Percentiles rank a stretch among this genome's conserved stretches.
These are phyloP conservation scores for Lophotis ruficrista DNA, from an alignment of 2,113 vertebrate species.

Conservation along the genomic window DNA sequence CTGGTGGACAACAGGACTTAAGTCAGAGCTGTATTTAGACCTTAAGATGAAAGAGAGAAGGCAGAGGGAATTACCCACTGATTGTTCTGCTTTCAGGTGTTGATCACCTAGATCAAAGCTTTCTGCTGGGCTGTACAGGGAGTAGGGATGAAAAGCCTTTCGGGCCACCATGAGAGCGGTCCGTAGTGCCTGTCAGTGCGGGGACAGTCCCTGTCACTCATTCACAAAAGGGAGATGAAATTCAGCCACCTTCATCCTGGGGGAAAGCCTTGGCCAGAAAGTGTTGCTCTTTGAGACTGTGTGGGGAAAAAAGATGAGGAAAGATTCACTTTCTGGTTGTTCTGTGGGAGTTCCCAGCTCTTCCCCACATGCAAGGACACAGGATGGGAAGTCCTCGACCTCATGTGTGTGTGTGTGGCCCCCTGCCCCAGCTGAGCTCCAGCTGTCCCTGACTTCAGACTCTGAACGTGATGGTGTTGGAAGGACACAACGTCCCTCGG, in stretches of 20 bases:
- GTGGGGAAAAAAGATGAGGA: background rate
- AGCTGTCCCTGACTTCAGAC: background rate
- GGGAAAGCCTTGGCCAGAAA: background rate
- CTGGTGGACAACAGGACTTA: background rate
- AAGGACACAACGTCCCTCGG: accelerated
- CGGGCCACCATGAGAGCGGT: background rate
- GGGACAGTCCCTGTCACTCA: background rate
- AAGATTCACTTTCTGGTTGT: background rate
- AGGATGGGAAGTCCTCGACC: background rate
- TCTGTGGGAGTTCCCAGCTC: background rate
- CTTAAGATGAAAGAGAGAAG: background rate
- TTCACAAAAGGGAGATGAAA: background rate
- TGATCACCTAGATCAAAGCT: background rate
- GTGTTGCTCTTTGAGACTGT: background rate
- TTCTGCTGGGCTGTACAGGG: accelerated
- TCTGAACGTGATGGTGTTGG: background rate
- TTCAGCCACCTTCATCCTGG: background rate
- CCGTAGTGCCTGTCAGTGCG: accelerated
- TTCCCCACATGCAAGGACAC: background rate
- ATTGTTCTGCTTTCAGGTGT: background rate
- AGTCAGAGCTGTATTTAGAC: background rate
- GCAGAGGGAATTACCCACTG: background rate
- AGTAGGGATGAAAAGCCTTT: background rate
- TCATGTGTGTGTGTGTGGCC: accelerated
- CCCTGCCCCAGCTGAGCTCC: accelerated